phyloP scores from a whole-genome alignment of 2,888 invertebrate genomes.

The Epicampocera succincta region DNA sequence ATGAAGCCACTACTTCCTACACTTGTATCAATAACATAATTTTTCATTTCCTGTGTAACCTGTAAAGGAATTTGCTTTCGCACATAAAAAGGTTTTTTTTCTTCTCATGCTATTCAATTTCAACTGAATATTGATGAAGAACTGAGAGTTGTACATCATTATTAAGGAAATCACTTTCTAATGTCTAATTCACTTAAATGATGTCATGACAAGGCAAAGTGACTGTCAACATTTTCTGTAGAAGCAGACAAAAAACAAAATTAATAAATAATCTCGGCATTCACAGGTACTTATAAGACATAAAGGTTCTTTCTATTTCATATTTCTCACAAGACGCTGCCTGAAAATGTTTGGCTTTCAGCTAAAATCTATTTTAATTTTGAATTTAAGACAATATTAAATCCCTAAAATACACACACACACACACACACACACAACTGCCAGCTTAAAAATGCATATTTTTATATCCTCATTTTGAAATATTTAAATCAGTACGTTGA shows the following conservation, averaged over 20 bases:
- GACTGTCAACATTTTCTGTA: no score
- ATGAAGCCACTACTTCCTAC: slow-evolving; percentile 54
- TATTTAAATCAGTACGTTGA: slow-evolving; percentile 48
- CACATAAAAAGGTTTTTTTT: neutral
- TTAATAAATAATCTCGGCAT: no score
- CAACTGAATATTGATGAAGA: slow-evolving; percentile 3
- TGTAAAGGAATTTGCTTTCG: slow-evolving; percentile 19
- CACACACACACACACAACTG: neutral
- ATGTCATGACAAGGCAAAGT: no score
- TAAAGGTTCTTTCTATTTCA: no score
- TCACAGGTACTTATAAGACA: no score
- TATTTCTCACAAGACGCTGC: no score
- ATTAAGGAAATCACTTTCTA: slow-evolving; percentile 32
- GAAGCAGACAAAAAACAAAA: no score
- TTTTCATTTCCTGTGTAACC: slow-evolving; percentile 54
- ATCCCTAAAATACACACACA: slow-evolving; percentile 10
- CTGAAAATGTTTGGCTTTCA: neutral
- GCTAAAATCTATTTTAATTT: neutral
- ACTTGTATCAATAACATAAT: slow-evolving; percentile 54
- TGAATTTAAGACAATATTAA: neutral
- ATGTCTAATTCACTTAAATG: slow-evolving; percentile 28
- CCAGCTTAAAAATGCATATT: slow-evolving; percentile 30
- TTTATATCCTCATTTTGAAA: slow-evolving; percentile 13
- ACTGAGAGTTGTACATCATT: slow-evolving; percentile 5
- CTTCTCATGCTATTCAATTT: slow-evolving; percentile 13